Evolutionary conservation across 2,888 invertebrate species (phyloP).

Genomic region (Spodoptera picta): DNA sequence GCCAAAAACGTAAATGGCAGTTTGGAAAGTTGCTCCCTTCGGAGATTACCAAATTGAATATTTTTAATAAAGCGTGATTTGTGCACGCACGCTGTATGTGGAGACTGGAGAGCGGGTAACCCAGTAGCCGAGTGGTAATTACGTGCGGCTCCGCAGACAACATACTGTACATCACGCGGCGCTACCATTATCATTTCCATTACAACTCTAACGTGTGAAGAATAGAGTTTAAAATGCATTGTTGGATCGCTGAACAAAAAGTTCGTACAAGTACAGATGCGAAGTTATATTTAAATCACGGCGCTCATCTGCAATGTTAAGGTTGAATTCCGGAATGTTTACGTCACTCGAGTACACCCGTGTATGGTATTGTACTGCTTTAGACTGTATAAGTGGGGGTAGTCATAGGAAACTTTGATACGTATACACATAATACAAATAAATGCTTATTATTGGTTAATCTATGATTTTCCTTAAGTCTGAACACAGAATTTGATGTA

Average conservation of each 20-base stretch:
- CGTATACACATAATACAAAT: too few relatives aligned
- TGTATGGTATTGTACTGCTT: constrained; percentile 62
- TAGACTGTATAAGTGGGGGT: constrained; percentile 8
- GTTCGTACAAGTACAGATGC: constrained; percentile 69
- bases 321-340: constrained; percentile 83
- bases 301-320: constrained; percentile 85
- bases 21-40: constrained; percentile 58
- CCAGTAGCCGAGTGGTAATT: constrained; percentile 67
- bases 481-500: too few relatives aligned
- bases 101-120: constrained; percentile 56
- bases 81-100: constrained; percentile 60
- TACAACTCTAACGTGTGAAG: constrained; percentile 38
- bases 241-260: constrained; percentile 61
- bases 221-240: constrained; percentile 64
- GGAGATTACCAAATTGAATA: constrained; percentile 57
- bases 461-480: too few relatives aligned
- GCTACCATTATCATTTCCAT: constrained; percentile 17
- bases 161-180: not conserved
- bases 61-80: constrained; percentile 55
- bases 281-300: constrained; percentile 84
- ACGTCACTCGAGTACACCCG: constrained; percentile 73
- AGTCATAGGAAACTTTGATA: not conserved
- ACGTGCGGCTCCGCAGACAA: constrained; percentile 44
- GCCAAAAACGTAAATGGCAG: constrained; percentile 10
- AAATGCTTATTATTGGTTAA: too few relatives aligned